phyloP scores from a whole-genome alignment of 1,140 invertebrate species.

The Chionoecetes opilio region DNA sequence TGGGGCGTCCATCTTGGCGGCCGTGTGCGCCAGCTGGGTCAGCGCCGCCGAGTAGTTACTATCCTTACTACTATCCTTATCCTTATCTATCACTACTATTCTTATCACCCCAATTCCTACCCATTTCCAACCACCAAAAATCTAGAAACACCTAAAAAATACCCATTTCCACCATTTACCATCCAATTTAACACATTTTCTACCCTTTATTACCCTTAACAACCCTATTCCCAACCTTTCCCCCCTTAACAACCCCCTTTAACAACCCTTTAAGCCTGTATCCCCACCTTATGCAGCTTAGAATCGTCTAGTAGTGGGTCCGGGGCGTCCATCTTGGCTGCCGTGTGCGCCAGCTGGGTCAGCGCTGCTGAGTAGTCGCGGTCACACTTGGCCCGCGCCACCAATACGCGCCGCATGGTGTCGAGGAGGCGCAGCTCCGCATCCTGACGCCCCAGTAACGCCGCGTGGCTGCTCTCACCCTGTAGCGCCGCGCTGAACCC shows the following conservation, averaged over 20 bases:
- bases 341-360: conserved; percentile 90
- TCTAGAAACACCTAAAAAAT: too few relatives aligned
- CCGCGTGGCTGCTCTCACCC: conserved; percentile 90
- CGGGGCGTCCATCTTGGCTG: conserved; percentile 89
- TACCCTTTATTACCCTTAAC: neutral
- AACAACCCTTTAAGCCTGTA: neutral
- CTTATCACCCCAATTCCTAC: too few relatives aligned
- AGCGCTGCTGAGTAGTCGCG: conserved; percentile 94
- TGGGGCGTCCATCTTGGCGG: conserved; percentile 89
- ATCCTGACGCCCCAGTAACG: conserved; percentile 93
- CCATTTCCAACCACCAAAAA: too few relatives aligned
- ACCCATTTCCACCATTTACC: neutral
- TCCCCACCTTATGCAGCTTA: conserved; percentile 76
- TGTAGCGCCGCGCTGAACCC: conserved; percentile 93
- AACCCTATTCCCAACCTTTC: too few relatives aligned
- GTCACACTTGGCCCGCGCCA: conserved; percentile 94
- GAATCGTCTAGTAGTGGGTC: conserved; percentile 78
- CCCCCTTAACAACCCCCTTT: too few relatives aligned
- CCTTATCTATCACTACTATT: too few relatives aligned
- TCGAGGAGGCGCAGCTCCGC: conserved; percentile 95
- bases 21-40: conserved; percentile 90
- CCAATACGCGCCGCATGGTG: conserved; percentile 92
- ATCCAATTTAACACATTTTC: neutral
- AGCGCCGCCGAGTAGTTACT: conserved; percentile 94
- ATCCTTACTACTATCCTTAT: too few relatives aligned